A percentile compares a stretch with the other conserved stretches of the same genome.
phyloP scores from a whole-genome alignment of 2,113 vertebrate genomes.

The Tringa solitaria region DNA sequence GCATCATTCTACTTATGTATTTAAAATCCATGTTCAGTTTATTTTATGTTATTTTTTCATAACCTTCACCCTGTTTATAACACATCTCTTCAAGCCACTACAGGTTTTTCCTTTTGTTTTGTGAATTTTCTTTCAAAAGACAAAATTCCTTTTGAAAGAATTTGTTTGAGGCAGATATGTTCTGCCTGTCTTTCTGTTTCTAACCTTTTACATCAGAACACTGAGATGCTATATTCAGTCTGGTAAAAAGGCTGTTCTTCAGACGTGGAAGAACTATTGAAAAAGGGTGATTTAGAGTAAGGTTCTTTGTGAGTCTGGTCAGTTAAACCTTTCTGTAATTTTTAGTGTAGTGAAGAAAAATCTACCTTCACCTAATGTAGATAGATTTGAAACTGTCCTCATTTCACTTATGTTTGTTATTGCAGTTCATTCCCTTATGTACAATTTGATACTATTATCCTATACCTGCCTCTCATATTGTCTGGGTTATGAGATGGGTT shows the following conservation, averaged over 20 bases:
- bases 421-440: background rate
- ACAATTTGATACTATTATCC: background rate
- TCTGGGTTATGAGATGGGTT: background rate
- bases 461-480: background rate
- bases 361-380: background rate
- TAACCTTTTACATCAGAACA: background rate
- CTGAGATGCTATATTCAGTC: background rate
- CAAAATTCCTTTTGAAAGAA: background rate
- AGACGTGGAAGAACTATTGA: background rate
- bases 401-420: background rate
- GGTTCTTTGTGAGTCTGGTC: background rate
- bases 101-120: background rate
- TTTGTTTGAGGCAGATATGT: background rate
- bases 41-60: background rate
- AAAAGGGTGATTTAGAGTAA: background rate
- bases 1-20: background rate
- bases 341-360: background rate
- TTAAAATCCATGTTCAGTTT: background rate
- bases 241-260: background rate
- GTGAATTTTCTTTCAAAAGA: slow-evolving; percentile 2
- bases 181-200: background rate
- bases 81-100: background rate
- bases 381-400: background rate
- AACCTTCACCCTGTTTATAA: background rate
- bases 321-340: background rate